Evolutionary conservation across 2,888 invertebrate genomes (phyloP).

Genomic region (Standfussiana lucernea): DNA sequence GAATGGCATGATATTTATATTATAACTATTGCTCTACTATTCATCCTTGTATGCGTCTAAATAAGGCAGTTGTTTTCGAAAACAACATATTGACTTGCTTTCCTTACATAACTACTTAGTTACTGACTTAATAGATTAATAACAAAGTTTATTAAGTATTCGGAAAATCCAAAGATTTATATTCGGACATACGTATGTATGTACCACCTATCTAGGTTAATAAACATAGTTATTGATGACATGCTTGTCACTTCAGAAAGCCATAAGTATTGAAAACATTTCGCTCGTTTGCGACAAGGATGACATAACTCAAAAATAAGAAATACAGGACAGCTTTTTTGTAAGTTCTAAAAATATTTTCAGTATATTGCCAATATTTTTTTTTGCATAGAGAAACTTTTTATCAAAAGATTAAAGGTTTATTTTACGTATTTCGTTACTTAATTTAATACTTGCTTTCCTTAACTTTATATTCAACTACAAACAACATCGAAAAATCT

Average conservation of each 20-base stretch:
- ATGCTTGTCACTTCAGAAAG: neutral
- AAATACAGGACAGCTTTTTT: no score
- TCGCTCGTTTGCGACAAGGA: no score
- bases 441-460: no score
- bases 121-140: neutral
- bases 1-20: conserved; percentile 36
- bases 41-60: conserved; percentile 16
- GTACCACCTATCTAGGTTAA: neutral
- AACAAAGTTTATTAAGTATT: neutral
- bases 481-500: no score
- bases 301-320: no score
- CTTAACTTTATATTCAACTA: no score
- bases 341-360: no score
- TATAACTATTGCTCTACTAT: conserved; percentile 8
- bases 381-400: no score
- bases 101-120: neutral
- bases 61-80: conserved; percentile 15
- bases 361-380: no score
- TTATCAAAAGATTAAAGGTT: no score
- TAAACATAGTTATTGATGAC: neutral
- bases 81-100: conserved; percentile 13
- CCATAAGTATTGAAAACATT: neutral
- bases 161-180: neutral
- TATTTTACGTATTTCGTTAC: no score
- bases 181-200: neutral